Evolutionary conservation across 2,113 vertebrate genomes (phyloP).

Genomic region (Leptosomus discolor): DNA sequence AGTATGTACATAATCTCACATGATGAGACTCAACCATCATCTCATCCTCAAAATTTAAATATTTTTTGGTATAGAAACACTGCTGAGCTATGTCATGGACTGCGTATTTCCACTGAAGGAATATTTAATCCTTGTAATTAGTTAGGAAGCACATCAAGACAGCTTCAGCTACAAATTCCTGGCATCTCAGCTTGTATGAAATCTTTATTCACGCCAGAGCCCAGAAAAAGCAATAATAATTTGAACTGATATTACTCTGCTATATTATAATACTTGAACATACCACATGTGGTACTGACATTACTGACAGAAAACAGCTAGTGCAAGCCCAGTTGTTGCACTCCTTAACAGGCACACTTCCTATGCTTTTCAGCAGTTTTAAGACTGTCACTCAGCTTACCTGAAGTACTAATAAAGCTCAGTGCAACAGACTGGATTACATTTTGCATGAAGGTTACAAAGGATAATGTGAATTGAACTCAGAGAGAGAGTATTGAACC

Average conservation of each 20-base stretch:
- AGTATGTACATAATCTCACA: accelerated
- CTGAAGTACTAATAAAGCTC: background rate
- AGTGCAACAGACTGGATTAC: background rate
- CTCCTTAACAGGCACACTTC: background rate
- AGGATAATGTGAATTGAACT: background rate
- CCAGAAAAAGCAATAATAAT: background rate
- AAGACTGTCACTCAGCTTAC: background rate
- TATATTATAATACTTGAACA: background rate
- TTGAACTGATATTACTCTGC: background rate
- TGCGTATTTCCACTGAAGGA: background rate
- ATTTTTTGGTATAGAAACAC: background rate
- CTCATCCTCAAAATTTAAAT: background rate
- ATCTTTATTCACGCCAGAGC: background rate
- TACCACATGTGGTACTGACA: background rate
- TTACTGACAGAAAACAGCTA: background rate
- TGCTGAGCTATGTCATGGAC: background rate
- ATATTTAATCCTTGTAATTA: background rate
- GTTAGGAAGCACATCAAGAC: background rate
- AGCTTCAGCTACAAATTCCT: background rate
- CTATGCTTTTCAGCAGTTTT: background rate
- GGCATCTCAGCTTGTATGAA: background rate
- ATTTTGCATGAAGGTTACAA: background rate
- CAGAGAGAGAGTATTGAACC: background rate
- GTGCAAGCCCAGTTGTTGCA: background rate
- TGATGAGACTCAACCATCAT: background rate